Percentiles rank a stretch among this genome's conserved stretches.
phyloP scores from a whole-genome alignment of 1,140 invertebrate species.

The Drosophila bocki region DNA sequence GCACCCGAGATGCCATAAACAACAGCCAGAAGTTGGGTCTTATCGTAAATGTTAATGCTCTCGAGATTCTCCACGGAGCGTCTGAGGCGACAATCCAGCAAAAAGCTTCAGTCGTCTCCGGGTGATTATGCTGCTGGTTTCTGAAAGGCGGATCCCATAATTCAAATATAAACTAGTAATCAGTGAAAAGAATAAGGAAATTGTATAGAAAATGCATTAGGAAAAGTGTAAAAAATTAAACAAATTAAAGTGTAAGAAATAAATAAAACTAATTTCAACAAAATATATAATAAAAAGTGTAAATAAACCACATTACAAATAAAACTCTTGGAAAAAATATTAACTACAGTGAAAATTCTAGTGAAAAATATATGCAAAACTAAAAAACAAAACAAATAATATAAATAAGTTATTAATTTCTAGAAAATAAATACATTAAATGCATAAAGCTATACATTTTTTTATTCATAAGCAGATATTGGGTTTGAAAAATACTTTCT shows the following conservation, averaged over 20 bases:
- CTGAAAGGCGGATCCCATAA: constrained; percentile 4
- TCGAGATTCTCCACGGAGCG: constrained; percentile 8
- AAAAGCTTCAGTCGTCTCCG: constrained; percentile 27
- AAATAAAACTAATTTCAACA: background rate
- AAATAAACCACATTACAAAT: background rate
- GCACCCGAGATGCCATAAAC: constrained; percentile 10
- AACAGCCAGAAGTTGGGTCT: constrained; percentile 11
- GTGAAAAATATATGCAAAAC: background rate
- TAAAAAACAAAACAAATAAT: background rate
- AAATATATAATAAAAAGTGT: background rate
- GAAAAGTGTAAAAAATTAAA: background rate
- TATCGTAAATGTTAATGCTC: constrained; percentile 18
- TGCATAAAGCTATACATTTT: background rate
- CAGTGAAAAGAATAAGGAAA: background rate
- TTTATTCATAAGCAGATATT: background rate
- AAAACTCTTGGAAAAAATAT: too few species aligned
- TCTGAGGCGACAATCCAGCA: constrained; percentile 9
- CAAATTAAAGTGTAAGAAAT: background rate
- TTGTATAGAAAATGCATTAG: background rate
- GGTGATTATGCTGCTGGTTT: constrained; percentile 6
- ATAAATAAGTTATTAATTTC: background rate
- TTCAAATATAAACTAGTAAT: background rate
- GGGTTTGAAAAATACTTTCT: background rate
- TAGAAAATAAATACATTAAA: background rate
- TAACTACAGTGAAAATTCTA: background rate